Evolutionary conservation across 2,888 invertebrate species (phyloP).

Genomic region (Zaprionus lineosus): DNA sequence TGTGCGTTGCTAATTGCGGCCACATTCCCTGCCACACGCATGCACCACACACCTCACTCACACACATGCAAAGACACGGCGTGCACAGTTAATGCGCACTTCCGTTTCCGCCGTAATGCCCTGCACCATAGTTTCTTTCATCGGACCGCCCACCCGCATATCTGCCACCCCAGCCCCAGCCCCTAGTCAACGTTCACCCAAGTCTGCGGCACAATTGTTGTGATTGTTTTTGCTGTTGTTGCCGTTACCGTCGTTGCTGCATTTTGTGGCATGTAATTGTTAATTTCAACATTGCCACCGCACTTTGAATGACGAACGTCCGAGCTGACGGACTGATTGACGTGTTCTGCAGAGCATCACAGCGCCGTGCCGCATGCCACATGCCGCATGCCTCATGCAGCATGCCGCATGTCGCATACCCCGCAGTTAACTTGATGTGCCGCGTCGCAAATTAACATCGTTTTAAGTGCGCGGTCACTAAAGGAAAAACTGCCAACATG

Average conservation of each 20-base stretch:
- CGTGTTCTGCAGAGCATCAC: conserved; percentile 12
- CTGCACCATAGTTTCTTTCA: conserved; percentile 66
- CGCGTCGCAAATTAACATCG: conserved; percentile 68
- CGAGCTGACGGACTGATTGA: conserved; percentile 34
- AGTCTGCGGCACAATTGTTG: conserved; percentile 2
- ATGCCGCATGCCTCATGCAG: conserved; percentile 28
- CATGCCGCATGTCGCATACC: conserved; percentile 12
- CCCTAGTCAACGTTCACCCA: conserved; percentile 4
- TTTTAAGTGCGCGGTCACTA: conserved; percentile 63
- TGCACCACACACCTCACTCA: not conserved
- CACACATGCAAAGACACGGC: conserved; percentile 21
- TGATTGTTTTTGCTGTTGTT: no score
- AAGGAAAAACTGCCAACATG: conserved; percentile 47
- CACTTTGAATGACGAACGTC: conserved; percentile 56
- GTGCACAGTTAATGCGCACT: conserved; percentile 72
- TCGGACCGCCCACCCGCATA: conserved; percentile 37
- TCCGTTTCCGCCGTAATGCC: conserved; percentile 74
- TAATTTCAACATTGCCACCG: conserved; percentile 60
- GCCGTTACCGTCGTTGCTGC: conserved; percentile 28
- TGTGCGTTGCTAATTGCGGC: conserved; percentile 62
- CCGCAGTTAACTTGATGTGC: conserved; percentile 62
- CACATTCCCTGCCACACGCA: conserved; percentile 20
- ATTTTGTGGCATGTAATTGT: conserved; percentile 69
- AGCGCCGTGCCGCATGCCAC: conserved; percentile 11
- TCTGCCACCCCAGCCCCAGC: conserved; percentile 9